Conservation (phyloP, 2,113 vertebrate genomes). For the Xiphophorus hellerii region DNA sequence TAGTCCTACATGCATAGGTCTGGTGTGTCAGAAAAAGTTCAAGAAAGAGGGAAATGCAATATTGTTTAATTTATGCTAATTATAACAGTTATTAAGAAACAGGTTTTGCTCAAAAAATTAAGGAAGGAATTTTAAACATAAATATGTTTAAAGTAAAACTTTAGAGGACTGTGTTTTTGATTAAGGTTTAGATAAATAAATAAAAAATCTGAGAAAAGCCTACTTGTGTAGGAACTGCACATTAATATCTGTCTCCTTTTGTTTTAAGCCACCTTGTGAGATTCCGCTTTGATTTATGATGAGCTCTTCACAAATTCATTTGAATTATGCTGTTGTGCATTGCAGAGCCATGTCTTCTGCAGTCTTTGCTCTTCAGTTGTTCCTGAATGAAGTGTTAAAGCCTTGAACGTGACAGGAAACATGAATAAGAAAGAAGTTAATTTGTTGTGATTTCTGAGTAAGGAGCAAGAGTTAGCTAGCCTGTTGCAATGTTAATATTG, state of each 20-base stretch:
- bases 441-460: conserved; percentile 53
- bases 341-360: not conserved
- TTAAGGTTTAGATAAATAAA: not conserved
- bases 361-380: conserved; percentile 3
- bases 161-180: not conserved
- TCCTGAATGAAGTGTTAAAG: conserved; percentile 47
- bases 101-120: not conserved
- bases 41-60: not conserved
- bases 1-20: not conserved
- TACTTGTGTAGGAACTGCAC: not conserved
- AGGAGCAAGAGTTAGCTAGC: conserved; percentile 26
- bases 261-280: conserved; percentile 15
- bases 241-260: conserved; percentile 3
- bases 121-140: not conserved
- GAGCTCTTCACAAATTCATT: conserved; percentile 5
- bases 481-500: conserved; percentile 44
- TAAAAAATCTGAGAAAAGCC: not conserved
- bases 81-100: not conserved
- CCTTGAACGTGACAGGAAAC: conserved; percentile 40
- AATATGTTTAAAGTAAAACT: conserved; percentile 4
- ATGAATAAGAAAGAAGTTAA: conserved; percentile 49
- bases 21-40: not conserved
- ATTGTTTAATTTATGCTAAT: not conserved
- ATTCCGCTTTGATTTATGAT: conserved; percentile 10
- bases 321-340: conserved; percentile 10